Percentiles rank a stretch among this genome's conserved stretches.
phyloP scores from a whole-genome alignment of 1,140 invertebrate genomes.

The Nixonia krombeini region DNA sequence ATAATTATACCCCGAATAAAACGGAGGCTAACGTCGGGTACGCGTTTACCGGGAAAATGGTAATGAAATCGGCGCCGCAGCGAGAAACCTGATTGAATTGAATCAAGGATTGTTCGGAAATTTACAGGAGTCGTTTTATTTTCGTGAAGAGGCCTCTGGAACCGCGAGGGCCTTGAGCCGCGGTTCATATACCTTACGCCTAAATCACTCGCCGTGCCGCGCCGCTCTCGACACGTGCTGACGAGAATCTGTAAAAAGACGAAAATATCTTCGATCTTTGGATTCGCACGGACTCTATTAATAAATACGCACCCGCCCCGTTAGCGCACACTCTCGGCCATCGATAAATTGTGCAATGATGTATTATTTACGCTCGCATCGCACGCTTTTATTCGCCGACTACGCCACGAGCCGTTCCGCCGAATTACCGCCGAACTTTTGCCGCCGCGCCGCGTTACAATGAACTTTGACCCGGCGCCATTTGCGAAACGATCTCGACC shows the following conservation, averaged over 20 bases:
- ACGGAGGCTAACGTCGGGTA: too few relatives aligned
- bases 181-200: constrained; percentile 19
- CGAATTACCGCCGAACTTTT: too few relatives aligned
- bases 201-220: constrained; percentile 2
- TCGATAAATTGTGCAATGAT: constrained; percentile 46
- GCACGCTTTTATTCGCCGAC: constrained; percentile 12
- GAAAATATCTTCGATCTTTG: constrained; percentile 42
- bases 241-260: constrained; percentile 43
- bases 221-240: constrained; percentile 30
- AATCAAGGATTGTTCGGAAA: too few relatives aligned
- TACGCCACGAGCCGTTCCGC: not conserved
- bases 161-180: constrained; percentile 20
- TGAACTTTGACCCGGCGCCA: too few relatives aligned
- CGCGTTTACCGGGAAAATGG: too few relatives aligned
- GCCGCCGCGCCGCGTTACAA: too few relatives aligned
- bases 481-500: too few relatives aligned
- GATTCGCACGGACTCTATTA: constrained; percentile 35
- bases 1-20: too few relatives aligned
- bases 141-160: not conserved
- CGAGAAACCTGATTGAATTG: too few relatives aligned
- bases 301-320: constrained; percentile 29
- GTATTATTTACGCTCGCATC: constrained; percentile 36
- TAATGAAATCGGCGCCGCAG: too few relatives aligned
- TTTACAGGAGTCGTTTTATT: not conserved
- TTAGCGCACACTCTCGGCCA: constrained; percentile 32